A percentile compares a stretch with the other conserved stretches of the same genome.
Evolutionary conservation across 2,113 vertebrate genomes (phyloP).

Genomic region (Nibea coibor): DNA sequence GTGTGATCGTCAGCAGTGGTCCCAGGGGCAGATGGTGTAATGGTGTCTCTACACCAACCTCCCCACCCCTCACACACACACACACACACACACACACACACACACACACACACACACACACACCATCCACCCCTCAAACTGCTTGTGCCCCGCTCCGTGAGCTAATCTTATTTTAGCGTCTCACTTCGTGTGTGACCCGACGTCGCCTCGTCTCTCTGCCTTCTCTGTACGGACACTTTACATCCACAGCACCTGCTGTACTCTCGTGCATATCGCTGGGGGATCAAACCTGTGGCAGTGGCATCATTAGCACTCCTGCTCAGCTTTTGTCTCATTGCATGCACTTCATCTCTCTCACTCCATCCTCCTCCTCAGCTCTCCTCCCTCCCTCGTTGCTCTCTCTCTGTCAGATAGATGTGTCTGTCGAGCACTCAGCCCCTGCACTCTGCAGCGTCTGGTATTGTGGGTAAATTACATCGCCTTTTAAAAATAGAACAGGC

Average conservation of each 20-base stretch:
- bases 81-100: neutral
- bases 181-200: slow-evolving; percentile 20
- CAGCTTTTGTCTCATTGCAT: slow-evolving; percentile 41
- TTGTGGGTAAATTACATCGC: slow-evolving; percentile 80
- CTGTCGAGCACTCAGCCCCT: slow-evolving; percentile 71
- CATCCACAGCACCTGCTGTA: neutral
- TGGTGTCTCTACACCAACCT: slow-evolving; percentile 28
- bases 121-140: neutral
- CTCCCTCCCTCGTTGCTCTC: slow-evolving; percentile 12
- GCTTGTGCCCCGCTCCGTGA: neutral
- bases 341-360: slow-evolving; percentile 37
- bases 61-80: neutral
- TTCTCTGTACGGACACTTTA: neutral
- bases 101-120: slow-evolving; percentile 9
- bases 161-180: slow-evolving; percentile 49
- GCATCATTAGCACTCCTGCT: neutral
- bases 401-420: slow-evolving; percentile 62
- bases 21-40: slow-evolving; percentile 62
- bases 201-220: neutral
- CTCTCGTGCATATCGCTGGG: no score
- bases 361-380: slow-evolving; percentile 35
- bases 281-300: neutral
- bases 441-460: slow-evolving; percentile 73
- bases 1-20: slow-evolving; percentile 21
- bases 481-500: slow-evolving; percentile 81